Evolutionary conservation across 2,113 vertebrate species (phyloP), one percentile per base, ranked within the genome.

Genomic region (Stictonetta naevosa): DNA sequence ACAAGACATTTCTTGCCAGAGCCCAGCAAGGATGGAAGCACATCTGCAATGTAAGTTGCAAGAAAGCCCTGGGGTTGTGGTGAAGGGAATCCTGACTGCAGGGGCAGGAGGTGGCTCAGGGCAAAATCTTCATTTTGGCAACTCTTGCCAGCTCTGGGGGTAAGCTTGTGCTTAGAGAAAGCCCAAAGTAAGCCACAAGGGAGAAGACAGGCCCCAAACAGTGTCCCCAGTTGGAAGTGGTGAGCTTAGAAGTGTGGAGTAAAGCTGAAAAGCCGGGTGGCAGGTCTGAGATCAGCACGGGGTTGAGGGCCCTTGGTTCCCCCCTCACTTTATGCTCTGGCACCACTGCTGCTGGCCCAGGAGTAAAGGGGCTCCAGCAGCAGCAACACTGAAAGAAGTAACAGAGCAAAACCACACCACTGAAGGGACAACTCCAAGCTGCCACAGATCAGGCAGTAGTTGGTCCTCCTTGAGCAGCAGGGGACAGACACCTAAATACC

Each of bases 11-110:
- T 75, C 69, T 21, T 26, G 62, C 18, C 15, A 20, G 60, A 36
- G 59, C 29, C 2, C 1, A 8, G 13, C 11, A 12, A 40, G 36
- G 11, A 17, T 3, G 52, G n/a, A 42, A 66, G 21, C 1, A 2
- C 0, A 2, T 12, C 9, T 18, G 13, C 52, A 16, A 16, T 6
- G 0, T 1, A 38, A 76, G 19, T 3, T 19, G 7, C 44, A 36
- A 34, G 11, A 20, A 28, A 55, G 1, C 5, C 8, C 9, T 0
- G 10, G 29, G 22, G 44, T 26, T 44, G 60, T 8, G 38, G 76
- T 1, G 21, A 66, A 26, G 5, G 4, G 40, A 58, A 17, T 6
- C 33, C 11, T 3, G 46, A 50, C 8, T 6, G 33, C 48, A 33
- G 8, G 1, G 48, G 13, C 11, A 17, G 5, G 11, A n/a, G 26